These are phyloP conservation scores for Chionodraco myersi DNA, from an alignment of 2,113 vertebrate genomes.

Conservation along the genomic window DNA sequence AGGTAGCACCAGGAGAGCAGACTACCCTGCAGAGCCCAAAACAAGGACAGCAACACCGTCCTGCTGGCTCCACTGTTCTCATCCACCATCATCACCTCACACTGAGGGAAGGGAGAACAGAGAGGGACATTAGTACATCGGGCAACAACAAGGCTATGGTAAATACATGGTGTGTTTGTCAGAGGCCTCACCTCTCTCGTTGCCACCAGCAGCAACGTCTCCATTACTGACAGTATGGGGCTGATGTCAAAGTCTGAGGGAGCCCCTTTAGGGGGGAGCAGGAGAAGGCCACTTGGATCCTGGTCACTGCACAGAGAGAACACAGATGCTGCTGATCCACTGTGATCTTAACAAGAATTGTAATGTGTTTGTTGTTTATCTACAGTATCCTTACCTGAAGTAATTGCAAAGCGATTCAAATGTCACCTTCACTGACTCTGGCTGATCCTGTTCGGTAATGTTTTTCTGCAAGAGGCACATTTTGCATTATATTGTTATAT, in stretches of 20 bases:
- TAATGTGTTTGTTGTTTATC: background rate
- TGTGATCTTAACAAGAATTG: background rate
- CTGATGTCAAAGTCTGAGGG: slow-evolving; percentile 85
- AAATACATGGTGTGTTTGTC: background rate
- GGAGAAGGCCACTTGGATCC: slow-evolving; percentile 92
- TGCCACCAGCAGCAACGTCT: slow-evolving; percentile 90
- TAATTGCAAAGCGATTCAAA: slow-evolving; percentile 95
- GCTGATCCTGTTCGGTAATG: slow-evolving; percentile 92
- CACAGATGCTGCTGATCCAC: background rate
- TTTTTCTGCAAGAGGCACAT: slow-evolving; percentile 86
- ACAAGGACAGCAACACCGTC: slow-evolving; percentile 89
- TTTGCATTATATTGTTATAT: background rate
- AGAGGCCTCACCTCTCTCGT: slow-evolving; percentile 87
- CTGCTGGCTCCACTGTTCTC: slow-evolving; percentile 83
- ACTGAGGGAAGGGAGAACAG: slow-evolving; percentile 77
- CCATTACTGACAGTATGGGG: slow-evolving; percentile 91
- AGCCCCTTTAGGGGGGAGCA: slow-evolving; percentile 91
- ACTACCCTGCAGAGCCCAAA: slow-evolving; percentile 97
- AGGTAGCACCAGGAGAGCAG: slow-evolving; percentile 96
- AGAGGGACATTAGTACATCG: background rate
- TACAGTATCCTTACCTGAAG: slow-evolving; percentile 88
- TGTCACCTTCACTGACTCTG: slow-evolving; percentile 91
- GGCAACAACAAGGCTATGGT: background rate
- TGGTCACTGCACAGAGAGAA: slow-evolving; percentile 85
- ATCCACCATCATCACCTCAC: slow-evolving; percentile 90